phyloP scores from a whole-genome alignment of 2,888 invertebrate genomes.

The Villa cingulata region DNA sequence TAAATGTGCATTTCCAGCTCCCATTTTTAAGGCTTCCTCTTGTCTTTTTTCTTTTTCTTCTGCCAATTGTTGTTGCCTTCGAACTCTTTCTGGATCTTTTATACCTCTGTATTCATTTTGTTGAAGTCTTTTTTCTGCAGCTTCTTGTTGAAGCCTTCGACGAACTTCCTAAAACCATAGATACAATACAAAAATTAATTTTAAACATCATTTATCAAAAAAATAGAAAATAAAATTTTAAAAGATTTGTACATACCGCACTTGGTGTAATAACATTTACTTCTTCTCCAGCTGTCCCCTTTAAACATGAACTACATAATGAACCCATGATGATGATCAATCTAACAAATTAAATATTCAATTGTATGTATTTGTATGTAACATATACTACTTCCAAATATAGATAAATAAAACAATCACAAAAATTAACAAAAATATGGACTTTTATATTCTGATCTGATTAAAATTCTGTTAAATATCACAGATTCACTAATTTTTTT shows the following conservation, averaged over 20 bases:
- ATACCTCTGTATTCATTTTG: constrained; percentile 50
- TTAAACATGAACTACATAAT: constrained; percentile 29
- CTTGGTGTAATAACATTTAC: constrained; percentile 5
- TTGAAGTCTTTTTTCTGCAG: constrained; percentile 49
- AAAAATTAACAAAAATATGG: too few species aligned
- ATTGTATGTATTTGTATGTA: too few species aligned
- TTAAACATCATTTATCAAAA: not conserved
- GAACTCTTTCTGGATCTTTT: constrained; percentile 47
- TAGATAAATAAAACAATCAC: too few species aligned
- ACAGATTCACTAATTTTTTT: too few species aligned
- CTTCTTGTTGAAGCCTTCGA: constrained; percentile 49
- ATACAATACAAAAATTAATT: too few species aligned
- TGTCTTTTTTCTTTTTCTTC: constrained; percentile 45
- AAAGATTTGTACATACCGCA: not conserved
- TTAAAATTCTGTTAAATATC: too few species aligned
- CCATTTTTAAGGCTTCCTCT: constrained; percentile 33
- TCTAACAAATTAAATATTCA: too few species aligned
- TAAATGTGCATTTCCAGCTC: constrained; percentile 20
- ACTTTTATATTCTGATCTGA: too few species aligned
- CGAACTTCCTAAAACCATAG: constrained; percentile 43
- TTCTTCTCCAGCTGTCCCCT: constrained; percentile 24
- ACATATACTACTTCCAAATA: too few species aligned
- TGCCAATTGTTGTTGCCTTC: constrained; percentile 43
- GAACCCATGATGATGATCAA: too few species aligned
- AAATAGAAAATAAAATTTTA: not conserved